Conservation (phyloP, 1,140 invertebrate species). For the Drosophila bocqueti region DNA sequence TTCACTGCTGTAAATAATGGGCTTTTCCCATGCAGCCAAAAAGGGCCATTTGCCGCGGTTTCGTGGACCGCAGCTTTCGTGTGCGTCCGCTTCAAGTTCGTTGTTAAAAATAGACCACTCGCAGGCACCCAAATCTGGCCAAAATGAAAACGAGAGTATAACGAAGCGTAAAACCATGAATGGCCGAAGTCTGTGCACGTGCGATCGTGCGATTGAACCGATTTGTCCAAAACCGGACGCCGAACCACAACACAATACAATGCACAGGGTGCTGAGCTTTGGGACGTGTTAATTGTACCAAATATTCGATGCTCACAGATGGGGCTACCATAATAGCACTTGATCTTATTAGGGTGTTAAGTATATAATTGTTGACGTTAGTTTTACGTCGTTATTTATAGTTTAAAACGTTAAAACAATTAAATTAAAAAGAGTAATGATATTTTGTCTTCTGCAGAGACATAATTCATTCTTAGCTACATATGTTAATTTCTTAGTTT, state of each 20-base stretch:
- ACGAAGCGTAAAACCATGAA: conserved; percentile 53
- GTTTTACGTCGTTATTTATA: not conserved
- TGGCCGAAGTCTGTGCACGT: conserved; percentile 53
- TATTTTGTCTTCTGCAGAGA: not conserved
- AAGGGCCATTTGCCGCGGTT: not conserved
- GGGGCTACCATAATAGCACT: not conserved
- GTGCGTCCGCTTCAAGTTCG: conserved; percentile 16
- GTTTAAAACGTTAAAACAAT: not conserved
- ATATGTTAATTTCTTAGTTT: no score
- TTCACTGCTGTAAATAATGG: not conserved
- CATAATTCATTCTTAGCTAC: no score
- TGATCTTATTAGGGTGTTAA: not conserved
- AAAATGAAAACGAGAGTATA: conserved; percentile 57
- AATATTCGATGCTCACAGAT: conserved; percentile 23
- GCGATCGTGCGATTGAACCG: conserved; percentile 49
- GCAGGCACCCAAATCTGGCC: conserved; percentile 14
- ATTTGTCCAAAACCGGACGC: conserved; percentile 49
- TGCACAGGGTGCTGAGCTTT: conserved; percentile 26
- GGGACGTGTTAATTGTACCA: conserved; percentile 52
- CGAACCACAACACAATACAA: conserved; percentile 16
- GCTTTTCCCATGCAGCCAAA: not conserved
- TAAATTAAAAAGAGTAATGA: not conserved
- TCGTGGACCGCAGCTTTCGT: conserved; percentile 21
- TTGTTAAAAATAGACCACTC: conserved; percentile 37
- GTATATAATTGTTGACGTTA: no score